Conservation (phyloP, 2,888 invertebrate species). For the Brenthis daphne region DNA sequence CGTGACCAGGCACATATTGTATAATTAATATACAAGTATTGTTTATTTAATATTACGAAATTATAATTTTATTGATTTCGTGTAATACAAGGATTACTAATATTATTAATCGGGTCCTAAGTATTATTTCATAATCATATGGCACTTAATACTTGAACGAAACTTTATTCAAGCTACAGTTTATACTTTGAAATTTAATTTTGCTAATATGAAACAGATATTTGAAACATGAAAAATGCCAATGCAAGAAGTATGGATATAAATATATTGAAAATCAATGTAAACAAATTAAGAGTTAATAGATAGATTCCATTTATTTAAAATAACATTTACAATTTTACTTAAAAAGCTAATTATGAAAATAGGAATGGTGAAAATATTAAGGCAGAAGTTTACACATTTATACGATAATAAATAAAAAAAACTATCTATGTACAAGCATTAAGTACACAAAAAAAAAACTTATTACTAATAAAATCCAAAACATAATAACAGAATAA, state of each 20-base stretch:
- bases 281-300: background rate
- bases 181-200: too few relatives aligned
- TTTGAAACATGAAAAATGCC: background rate
- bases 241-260: background rate
- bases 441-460: background rate
- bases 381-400: conserved; percentile 5
- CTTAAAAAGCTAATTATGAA: conserved; percentile 2
- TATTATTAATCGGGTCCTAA: too few relatives aligned
- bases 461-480: conserved; percentile 5
- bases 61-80: too few relatives aligned
- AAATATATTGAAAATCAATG: background rate
- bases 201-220: too few relatives aligned
- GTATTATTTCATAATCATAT: too few relatives aligned
- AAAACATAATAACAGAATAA: conserved; percentile 1
- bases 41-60: too few relatives aligned
- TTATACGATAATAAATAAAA: conserved; percentile 5
- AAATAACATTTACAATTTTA: conserved; percentile 18
- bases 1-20: too few relatives aligned
- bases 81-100: too few relatives aligned
- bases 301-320: conserved; percentile 11
- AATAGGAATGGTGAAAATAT: conserved; percentile 6
- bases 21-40: too few relatives aligned
- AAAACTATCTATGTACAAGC: conserved; percentile 17
- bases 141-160: too few relatives aligned
- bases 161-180: too few relatives aligned